Conservation (phyloP, 2,113 vertebrate species). For the Platanista minor region DNA sequence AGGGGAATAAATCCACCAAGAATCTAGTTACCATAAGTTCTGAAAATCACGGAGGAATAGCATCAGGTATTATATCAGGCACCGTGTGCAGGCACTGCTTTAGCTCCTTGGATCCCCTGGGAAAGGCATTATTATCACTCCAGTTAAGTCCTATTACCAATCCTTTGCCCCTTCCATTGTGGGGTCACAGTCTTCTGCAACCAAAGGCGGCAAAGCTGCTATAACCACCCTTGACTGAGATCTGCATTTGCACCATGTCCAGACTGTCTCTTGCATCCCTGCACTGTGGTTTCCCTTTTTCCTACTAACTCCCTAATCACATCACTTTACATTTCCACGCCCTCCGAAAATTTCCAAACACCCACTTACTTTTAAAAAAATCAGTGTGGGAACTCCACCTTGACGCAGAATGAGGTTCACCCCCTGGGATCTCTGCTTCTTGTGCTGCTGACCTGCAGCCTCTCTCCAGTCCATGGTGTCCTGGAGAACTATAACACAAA, state of each 20-base stretch:
- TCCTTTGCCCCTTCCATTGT: background rate
- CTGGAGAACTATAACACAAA: constrained; percentile 73
- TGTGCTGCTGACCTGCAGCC: no score
- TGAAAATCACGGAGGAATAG: background rate
- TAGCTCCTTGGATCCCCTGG: background rate
- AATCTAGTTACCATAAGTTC: background rate
- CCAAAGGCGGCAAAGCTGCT: background rate
- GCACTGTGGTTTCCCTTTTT: background rate
- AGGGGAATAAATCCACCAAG: background rate
- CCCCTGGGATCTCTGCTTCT: no score
- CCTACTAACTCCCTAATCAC: background rate
- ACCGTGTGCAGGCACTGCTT: background rate
- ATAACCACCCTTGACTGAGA: background rate
- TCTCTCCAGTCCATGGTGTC: constrained; percentile 56
- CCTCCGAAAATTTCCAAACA: background rate
- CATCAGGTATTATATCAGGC: background rate
- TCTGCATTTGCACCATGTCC: fast-evolving
- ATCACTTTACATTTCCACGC: background rate
- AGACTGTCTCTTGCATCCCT: background rate
- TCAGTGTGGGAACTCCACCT: no score
- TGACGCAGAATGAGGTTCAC: no score
- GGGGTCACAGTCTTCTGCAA: background rate
- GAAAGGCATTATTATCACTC: background rate
- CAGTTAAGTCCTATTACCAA: no score
- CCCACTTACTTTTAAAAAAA: background rate